Base-by-base conservation (phyloP, 2,113 vertebrate species). In the Phocoena sinus region DNA sequence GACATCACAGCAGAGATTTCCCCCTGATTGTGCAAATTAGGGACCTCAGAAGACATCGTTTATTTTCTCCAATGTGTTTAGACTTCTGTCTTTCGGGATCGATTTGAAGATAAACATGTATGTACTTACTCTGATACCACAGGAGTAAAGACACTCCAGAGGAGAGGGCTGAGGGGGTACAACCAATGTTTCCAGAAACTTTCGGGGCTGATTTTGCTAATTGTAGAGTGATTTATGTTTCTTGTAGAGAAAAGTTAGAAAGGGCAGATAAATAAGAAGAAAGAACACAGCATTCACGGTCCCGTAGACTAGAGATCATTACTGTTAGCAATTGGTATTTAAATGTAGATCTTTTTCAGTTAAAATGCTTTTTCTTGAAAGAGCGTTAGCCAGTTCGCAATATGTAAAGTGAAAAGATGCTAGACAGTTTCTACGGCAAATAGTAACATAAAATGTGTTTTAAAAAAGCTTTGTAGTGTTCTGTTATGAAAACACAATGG, bases 41-140 rank as follows among this genome's bases (percentile, higher is more conserved):
- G 92, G 80, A 67, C 25, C 95, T 89, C 83, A 71, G 67, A 91
- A 93, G 88, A 67, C 44, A 56, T 95, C 90, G 93, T 97, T 96
- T 96, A 90, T 97, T 91, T 97, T 84, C 90, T 84, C 2, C 28
- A 10, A 14, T 89, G 53, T 97, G 81, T 98, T 98, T 97, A 79
- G 89, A 91, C 65, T 88, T 95, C 87, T 96, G 96, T 95, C 96
- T 95, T 88, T 89, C 56, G 79, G 91, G 88, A 65, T 14, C 73
- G 76, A 96, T 73, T 87, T 47, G 82, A 65, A 89, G 76, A 87
- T 96, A 97, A 97, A 94, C 95, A 94, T 80, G n/a, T 84, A 33
- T 53, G 84, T 96, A 38, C 65, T 33, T 18, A 71, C 47, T 14
- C 33, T 53, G 33, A 70, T 85, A 47, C 71, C 56, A 6, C 14